phyloP scores from a whole-genome alignment of 1,140 invertebrate genomes.

The Aporrectodea caliginosa region DNA sequence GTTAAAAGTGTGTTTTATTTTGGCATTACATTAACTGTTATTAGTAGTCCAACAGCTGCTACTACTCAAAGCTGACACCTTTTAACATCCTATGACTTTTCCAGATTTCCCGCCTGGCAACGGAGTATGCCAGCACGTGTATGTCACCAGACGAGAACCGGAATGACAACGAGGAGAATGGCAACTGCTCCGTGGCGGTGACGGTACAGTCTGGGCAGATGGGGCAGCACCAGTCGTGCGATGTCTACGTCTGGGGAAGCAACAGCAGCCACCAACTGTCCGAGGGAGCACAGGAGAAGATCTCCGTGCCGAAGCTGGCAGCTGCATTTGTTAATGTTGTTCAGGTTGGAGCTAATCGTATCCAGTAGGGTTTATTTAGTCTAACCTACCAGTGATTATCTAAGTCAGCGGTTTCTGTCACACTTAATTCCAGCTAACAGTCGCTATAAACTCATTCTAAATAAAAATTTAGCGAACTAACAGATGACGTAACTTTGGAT shows the following conservation, averaged over 20 bases:
- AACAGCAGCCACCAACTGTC: conserved; percentile 67
- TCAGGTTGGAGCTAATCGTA: conserved; percentile 60
- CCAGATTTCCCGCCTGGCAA: conserved; percentile 56
- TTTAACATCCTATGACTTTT: too few relatives aligned
- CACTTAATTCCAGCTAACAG: too few relatives aligned
- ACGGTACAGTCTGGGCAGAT: conserved; percentile 9
- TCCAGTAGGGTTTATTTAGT: too few relatives aligned
- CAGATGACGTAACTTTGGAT: too few relatives aligned
- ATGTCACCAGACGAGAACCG: conserved; percentile 45
- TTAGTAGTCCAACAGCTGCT: too few relatives aligned
- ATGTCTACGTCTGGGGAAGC: conserved; percentile 68
- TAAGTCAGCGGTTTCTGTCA: too few relatives aligned
- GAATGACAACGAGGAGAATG: conserved; percentile 33
- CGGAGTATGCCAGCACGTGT: conserved; percentile 54
- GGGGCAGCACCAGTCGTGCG: conserved; percentile 49
- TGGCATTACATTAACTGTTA: too few relatives aligned
- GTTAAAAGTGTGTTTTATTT: too few relatives aligned
- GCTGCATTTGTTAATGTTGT: conserved; percentile 61
- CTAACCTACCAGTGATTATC: too few relatives aligned
- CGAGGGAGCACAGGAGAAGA: conserved; percentile 63
- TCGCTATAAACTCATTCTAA: too few relatives aligned
- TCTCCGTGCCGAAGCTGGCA: conserved; percentile 61
- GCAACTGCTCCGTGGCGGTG: conserved; percentile 30
- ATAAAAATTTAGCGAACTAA: too few relatives aligned
- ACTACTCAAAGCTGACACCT: background rate